phyloP scores from a whole-genome alignment of 2,113 vertebrate genomes.

The Colaptes auratus region DNA sequence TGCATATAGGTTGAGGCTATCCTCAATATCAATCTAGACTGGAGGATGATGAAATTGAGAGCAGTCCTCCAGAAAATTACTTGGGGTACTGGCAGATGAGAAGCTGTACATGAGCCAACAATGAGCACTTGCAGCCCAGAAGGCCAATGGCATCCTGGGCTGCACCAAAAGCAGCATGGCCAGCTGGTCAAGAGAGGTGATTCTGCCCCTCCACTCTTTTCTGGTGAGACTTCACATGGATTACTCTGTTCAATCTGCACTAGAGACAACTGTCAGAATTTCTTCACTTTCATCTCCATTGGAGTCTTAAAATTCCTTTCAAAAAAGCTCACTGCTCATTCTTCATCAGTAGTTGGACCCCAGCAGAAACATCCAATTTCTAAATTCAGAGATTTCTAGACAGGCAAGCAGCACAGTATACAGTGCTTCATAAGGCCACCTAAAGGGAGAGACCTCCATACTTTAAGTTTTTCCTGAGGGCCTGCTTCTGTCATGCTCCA shows the following conservation, averaged over 20 bases:
- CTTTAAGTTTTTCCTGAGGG: background rate
- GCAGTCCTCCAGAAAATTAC: too few relatives aligned
- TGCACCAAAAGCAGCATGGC: too few relatives aligned
- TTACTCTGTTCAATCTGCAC: background rate
- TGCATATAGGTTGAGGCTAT: too few relatives aligned
- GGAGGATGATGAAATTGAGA: too few relatives aligned
- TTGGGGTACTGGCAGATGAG: too few relatives aligned
- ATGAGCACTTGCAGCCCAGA: too few relatives aligned
- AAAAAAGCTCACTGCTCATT: background rate
- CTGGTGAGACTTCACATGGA: background rate
- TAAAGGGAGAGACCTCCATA: background rate
- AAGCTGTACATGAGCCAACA: too few relatives aligned
- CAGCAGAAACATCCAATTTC: background rate
- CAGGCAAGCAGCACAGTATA: background rate
- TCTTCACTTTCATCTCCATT: background rate
- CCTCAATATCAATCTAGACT: too few relatives aligned
- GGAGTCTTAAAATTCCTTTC: background rate
- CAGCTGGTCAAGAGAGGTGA: too few relatives aligned
- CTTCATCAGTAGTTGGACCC: background rate
- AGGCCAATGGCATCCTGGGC: too few relatives aligned
- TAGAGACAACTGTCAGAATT: background rate
- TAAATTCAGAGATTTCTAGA: background rate
- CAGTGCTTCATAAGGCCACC: background rate
- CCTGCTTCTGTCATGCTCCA: background rate
- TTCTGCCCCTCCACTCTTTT: too few relatives aligned